Base-by-base conservation (phyloP, 1,140 invertebrate genomes). In the Drosophila guanche region DNA sequence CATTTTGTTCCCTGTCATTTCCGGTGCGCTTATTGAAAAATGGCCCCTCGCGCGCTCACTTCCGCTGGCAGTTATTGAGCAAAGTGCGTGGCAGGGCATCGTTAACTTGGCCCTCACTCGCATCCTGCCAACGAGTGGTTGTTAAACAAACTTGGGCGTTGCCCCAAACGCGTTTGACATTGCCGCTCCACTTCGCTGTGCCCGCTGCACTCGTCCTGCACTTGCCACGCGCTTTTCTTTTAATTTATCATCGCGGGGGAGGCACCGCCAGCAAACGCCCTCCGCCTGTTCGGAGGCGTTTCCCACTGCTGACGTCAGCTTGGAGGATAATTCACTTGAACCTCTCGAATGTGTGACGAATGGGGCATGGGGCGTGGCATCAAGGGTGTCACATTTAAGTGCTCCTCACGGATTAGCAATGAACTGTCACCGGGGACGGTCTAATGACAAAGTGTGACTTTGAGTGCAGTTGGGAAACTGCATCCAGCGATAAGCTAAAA, bases 1-100 rank as follows among this genome's bases (percentile, higher is more conserved):
- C 22, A 58, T 41, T 43, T 69, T 50, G 48, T 58, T 56, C 67
- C 47, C 74, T 73, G 76, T 61, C 67, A 69, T 86, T 86, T 86
- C 81, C 81, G 77, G 76, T 65, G 72, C 62, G 67, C 56, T 76
- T 86, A 85, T 80, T 85, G 80, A 80, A 85, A 86, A 86, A 85
- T 85, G 63, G 76, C 81, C 57, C 60, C 60, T 80, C 65, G 80
- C 76, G 16, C 16, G 16, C 80, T 76, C 76, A 88, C 74, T 77
- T 85, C 81, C 73, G 81, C 48, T 76, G 67, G 33, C 53, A 63
- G 77, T 27, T 85, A 86, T 80, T 80, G 76, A 80, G 63, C 50
- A 65, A 20, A 20, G 63, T 58, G 52, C 48, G 50, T 74, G 66
- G 66, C 66, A 43, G 20, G n/a, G 52, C 70, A 41, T 88, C 77